Evolutionary conservation across 2,888 invertebrate genomes (phyloP).

Genomic region (Agrypnus murinus): DNA sequence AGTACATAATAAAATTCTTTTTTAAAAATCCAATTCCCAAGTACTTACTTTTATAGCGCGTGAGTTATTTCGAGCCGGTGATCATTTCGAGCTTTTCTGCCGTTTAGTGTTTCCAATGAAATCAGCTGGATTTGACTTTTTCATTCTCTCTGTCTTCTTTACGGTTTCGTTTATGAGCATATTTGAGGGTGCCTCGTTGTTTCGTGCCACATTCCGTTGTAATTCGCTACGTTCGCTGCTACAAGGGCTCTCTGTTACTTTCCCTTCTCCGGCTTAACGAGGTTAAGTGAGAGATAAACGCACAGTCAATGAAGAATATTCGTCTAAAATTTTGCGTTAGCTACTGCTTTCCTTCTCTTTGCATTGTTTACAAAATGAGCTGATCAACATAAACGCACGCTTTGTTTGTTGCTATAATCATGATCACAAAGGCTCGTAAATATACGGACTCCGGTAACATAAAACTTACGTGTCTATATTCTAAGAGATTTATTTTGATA

Average conservation of each 20-base stretch:
- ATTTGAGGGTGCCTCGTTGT: conserved; percentile 54
- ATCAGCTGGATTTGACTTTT: conserved; percentile 60
- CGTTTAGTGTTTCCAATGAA: conserved; percentile 61
- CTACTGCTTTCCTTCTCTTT: conserved; percentile 52
- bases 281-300: conserved; percentile 46
- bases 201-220: conserved; percentile 44
- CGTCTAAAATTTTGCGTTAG: conserved; percentile 37
- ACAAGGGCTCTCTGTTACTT: conserved; percentile 44
- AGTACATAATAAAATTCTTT: conserved; percentile 35
- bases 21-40: conserved; percentile 45
- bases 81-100: conserved; percentile 55
- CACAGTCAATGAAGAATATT: conserved; percentile 42
- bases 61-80: conserved; percentile 47
- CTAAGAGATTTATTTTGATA: conserved; percentile 31
- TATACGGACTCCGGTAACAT: conserved; percentile 52
- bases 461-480: conserved; percentile 48
- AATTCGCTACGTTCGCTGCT: conserved; percentile 42
- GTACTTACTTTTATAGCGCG: conserved; percentile 46
- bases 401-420: conserved; percentile 58
- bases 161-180: conserved; percentile 56
- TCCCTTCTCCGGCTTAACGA: conserved; percentile 40
- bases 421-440: conserved; percentile 54
- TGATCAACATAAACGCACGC: conserved; percentile 60
- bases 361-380: conserved; percentile 59
- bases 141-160: conserved; percentile 57